Evolutionary conservation across 2,113 vertebrate genomes (phyloP).

Genomic region (Corythornis cristatus): DNA sequence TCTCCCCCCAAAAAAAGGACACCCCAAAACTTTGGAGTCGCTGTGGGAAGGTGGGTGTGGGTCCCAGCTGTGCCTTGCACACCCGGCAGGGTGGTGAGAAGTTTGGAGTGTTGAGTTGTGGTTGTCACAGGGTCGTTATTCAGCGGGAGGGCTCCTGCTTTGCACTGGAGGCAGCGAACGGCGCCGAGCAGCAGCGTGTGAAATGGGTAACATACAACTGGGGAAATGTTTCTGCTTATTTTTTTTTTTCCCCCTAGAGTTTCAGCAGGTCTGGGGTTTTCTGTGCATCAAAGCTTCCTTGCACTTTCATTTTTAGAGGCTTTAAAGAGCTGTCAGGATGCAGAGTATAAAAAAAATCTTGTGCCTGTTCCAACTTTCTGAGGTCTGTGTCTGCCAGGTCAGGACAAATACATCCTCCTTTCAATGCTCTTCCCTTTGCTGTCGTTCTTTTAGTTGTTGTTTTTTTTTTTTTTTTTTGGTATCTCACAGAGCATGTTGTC

Average conservation of each 20-base stretch:
- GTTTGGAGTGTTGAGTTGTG: not conserved
- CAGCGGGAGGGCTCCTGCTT: not conserved
- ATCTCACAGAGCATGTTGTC: not conserved
- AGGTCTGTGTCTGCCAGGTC: conserved; percentile 15
- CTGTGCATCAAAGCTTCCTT: not conserved
- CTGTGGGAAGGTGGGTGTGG: not conserved
- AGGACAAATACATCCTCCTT: conserved; percentile 39
- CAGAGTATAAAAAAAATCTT: not conserved
- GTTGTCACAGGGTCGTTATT: not conserved
- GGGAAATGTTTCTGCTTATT: not conserved
- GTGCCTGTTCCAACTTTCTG: not conserved
- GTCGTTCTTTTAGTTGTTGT: not conserved
- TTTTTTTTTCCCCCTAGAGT: not conserved
- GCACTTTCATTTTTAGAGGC: not conserved
- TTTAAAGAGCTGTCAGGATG: not conserved
- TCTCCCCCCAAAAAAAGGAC: rapidly evolving
- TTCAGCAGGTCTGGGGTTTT: rapidly evolving
- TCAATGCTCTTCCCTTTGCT: conserved; percentile 39
- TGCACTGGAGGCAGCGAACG: rapidly evolving
- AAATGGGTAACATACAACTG: not conserved
- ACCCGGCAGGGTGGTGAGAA: rapidly evolving
- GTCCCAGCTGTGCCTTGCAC: not conserved
- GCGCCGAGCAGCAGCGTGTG: rapidly evolving
- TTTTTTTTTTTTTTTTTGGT: not conserved
- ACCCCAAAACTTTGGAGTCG: rapidly evolving